Evolutionary conservation across 2,113 vertebrate genomes (phyloP), one percentile per base, ranked within the genome.

Genomic region (Malurus melanocephalus): DNA sequence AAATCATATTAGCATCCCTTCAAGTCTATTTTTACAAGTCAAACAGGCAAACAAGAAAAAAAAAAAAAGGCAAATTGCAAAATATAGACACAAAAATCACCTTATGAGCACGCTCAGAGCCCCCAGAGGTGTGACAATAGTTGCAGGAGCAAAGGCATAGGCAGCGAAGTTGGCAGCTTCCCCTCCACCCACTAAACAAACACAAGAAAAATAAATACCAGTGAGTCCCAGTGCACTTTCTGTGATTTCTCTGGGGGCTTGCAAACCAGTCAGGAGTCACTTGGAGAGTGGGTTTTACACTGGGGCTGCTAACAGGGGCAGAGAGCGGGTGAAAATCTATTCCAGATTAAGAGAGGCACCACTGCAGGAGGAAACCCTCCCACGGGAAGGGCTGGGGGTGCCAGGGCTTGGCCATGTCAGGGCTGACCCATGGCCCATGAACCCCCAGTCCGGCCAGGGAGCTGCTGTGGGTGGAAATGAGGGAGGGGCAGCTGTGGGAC

Each of bases 31-130:
- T 72, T 52, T 60, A 80, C 11, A 35, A 78, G 40, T 75, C 16
- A 14, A 80, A 65, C 28, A 83, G 40, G 8, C 22, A 76, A 75
- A 79, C 13, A 75, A 40, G 7, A 5, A 13, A 19, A 56, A 49
- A 9, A 33, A 30, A 49, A 16, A 51, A 40, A 42, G 35, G 24
- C 52, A 72, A 77, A 75, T 12, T n/a, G 16, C 26, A 80, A 84
- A 81, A 33, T 18, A 43, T 4, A 59, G 65, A 71, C 30, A 59
- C 16, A 43, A 45, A 52, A 79, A 89, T 83, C 97, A 99, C 99
- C 99, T 99, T 96, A 99, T 98, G 74, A 99, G 98, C 94, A 99
- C 98, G 2, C 99, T 99, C 72, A 99, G 97, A 1, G 98, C 98
- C 51, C 99, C 99, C 64, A 99, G 98, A 0, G 99, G 99, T 0